These are phyloP conservation scores for Mechanitis mazaeus DNA, from an alignment of 2,888 invertebrate genomes.

Conservation along the genomic window DNA sequence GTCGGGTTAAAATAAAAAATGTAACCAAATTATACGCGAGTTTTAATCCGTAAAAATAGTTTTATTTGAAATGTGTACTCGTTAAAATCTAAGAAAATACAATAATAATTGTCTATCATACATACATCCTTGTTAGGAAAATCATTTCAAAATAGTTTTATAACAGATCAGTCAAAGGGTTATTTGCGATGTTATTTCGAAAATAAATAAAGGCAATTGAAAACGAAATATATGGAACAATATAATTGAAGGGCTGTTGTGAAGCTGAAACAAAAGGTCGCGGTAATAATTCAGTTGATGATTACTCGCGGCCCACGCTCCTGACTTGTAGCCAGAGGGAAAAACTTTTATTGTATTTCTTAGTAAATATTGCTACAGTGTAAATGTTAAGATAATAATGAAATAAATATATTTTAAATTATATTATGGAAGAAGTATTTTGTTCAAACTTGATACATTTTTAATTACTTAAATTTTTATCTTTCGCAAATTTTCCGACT, in stretches of 20 bases:
- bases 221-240: constrained; percentile 21
- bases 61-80: too few relatives aligned
- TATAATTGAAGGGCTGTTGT: constrained; percentile 19
- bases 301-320: neutral
- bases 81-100: too few relatives aligned
- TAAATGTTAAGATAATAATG: too few relatives aligned
- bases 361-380: neutral
- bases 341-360: constrained; percentile 11
- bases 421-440: too few relatives aligned
- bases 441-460: too few relatives aligned
- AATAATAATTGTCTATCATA: neutral
- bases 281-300: constrained; percentile 14
- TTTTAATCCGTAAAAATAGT: too few relatives aligned
- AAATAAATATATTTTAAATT: too few relatives aligned
- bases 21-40: too few relatives aligned
- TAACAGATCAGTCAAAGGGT: neutral
- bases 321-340: neutral
- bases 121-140: neutral
- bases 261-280: constrained; percentile 18
- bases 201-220: neutral
- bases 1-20: too few relatives aligned
- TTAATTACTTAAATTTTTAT: too few relatives aligned
- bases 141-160: neutral
- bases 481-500: too few relatives aligned
- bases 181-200: too few relatives aligned